Evolutionary conservation across 1,140 invertebrate species (phyloP).

Genomic region (Monomorium pharaonis): DNA sequence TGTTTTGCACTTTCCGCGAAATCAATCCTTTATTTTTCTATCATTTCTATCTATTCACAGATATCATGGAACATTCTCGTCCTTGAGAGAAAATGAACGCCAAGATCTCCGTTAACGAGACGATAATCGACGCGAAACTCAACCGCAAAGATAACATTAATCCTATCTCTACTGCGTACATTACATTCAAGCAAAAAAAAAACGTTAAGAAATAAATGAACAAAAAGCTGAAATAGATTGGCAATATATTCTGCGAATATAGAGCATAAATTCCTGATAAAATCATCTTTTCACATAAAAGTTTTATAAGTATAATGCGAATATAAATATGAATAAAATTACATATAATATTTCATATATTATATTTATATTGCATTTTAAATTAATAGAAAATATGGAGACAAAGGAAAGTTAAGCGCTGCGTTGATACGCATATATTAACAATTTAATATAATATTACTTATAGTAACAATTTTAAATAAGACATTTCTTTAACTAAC

Average conservation of each 20-base stretch:
- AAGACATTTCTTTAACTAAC: too few species aligned
- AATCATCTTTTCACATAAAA: background rate
- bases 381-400: too few species aligned
- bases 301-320: background rate
- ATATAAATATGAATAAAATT: background rate
- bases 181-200: background rate
- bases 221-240: background rate
- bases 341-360: too few species aligned
- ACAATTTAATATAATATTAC: too few species aligned
- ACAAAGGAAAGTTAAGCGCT: too few species aligned
- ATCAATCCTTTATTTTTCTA: constrained; percentile 8
- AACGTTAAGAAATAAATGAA: background rate
- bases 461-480: too few species aligned
- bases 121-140: constrained; percentile 13
- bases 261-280: background rate
- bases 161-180: background rate
- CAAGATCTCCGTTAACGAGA: constrained; percentile 1
- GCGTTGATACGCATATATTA: too few species aligned
- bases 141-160: background rate
- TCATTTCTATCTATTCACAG: too few species aligned
- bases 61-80: constrained; percentile 22
- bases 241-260: background rate
- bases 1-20: background rate
- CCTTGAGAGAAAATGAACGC: background rate
- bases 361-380: too few species aligned